Conservation (phyloP, 92 coral and sea anemone species). For the Parazoanthus darwini region DNA sequence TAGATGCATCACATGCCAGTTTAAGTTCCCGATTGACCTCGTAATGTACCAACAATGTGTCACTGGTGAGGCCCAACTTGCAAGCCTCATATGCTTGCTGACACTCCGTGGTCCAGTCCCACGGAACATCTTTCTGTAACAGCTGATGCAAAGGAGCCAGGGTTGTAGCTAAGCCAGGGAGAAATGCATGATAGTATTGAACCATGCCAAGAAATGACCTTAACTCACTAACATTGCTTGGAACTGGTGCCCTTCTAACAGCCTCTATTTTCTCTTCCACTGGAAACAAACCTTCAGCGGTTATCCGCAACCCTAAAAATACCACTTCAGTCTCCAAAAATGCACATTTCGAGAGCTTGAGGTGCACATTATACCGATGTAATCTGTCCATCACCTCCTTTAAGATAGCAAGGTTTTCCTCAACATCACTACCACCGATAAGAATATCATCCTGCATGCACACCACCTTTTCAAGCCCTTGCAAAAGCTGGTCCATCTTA, state of each 20-base stretch:
- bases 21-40: no score
- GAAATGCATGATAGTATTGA: slow-evolving; percentile 54
- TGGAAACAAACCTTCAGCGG: slow-evolving; percentile 54
- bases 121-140: slow-evolving; percentile 40
- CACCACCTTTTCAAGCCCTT: slow-evolving; percentile 45
- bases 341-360: slow-evolving; percentile 44
- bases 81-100: slow-evolving; percentile 22
- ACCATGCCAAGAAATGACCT: slow-evolving; percentile 62
- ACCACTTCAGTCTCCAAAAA: slow-evolving; percentile 58
- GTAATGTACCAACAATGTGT: neutral
- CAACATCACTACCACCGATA: slow-evolving; percentile 26
- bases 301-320: slow-evolving; percentile 54
- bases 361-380: slow-evolving; percentile 12
- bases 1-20: neutral
- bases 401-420: slow-evolving; percentile 45
- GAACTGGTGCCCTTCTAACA: slow-evolving; percentile 55
- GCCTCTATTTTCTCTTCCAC: slow-evolving; percentile 60
- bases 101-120: slow-evolving; percentile 50
- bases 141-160: slow-evolving; percentile 57
- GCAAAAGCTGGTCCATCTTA: slow-evolving; percentile 51
- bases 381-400: slow-evolving; percentile 43
- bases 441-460: slow-evolving; percentile 53
- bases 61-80: neutral
- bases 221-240: slow-evolving; percentile 52
- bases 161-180: slow-evolving; percentile 52